A percentile compares a stretch with the other conserved stretches of the same genome.
phyloP scores from a whole-genome alignment of 2,888 invertebrate species.

The Apamea anceps region DNA sequence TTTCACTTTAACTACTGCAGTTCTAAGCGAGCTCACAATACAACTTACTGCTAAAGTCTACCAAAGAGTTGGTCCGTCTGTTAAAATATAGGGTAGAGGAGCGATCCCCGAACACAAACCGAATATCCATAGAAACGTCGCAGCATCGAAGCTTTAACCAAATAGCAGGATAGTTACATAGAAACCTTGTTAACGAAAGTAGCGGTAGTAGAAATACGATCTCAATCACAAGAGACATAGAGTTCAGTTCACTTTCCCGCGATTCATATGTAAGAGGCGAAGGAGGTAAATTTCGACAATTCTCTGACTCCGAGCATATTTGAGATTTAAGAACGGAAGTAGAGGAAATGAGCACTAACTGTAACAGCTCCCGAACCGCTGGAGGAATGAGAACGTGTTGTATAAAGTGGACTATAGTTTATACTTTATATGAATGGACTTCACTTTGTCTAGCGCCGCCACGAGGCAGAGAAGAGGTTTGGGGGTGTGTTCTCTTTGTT shows the following conservation, averaged over 20 bases:
- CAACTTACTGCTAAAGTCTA: slow-evolving; percentile 84
- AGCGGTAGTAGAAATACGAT: slow-evolving; percentile 62
- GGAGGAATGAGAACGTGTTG: slow-evolving; percentile 14
- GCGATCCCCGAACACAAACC: slow-evolving; percentile 65
- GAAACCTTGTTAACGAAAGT: slow-evolving; percentile 64
- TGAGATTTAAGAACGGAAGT: slow-evolving; percentile 53
- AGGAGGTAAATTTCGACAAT: slow-evolving; percentile 69
- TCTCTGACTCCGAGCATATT: slow-evolving; percentile 68
- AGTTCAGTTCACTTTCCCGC: slow-evolving; percentile 68
- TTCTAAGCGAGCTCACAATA: slow-evolving; percentile 72
- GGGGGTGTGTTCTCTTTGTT: slow-evolving; percentile 9
- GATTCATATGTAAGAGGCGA: slow-evolving; percentile 38
- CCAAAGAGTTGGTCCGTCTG: slow-evolving; percentile 86
- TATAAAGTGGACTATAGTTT: slow-evolving; percentile 15
- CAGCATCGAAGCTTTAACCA: slow-evolving; percentile 74
- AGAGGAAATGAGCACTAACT: slow-evolving; percentile 55
- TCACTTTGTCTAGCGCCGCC: slow-evolving; percentile 10
- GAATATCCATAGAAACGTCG: slow-evolving; percentile 74
- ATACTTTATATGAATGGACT: not conserved
- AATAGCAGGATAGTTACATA: slow-evolving; percentile 68
- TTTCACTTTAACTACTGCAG: slow-evolving; percentile 67
- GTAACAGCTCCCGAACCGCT: slow-evolving; percentile 33
- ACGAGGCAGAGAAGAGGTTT: slow-evolving; percentile 6
- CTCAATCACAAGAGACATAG: slow-evolving; percentile 68
- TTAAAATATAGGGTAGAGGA: slow-evolving; percentile 76